Evolutionary conservation across 1,140 invertebrate species (phyloP), one percentile per base, ranked within the genome.

Genomic region (Caenorhabditis briggsae): DNA sequence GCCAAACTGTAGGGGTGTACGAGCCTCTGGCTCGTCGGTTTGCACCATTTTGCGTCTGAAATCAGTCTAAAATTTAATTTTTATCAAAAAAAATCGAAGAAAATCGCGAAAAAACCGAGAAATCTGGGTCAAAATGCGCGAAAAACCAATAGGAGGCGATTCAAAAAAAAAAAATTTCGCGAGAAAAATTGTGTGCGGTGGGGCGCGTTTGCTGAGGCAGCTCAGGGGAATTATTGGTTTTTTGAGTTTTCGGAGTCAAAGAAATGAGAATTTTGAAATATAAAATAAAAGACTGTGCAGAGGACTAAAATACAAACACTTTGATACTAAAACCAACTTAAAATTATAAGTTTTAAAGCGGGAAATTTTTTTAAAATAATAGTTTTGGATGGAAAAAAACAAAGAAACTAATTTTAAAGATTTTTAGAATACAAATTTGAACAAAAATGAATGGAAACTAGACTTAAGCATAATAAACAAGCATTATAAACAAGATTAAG

Each of bases 31-130:
- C 55, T 43, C 55, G 23, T 20, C n/a, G 12, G 53, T 61, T n/a
- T 33, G 25, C 58, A 61, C 58, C 82, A 83, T 83, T 83, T 48
- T 59, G 12, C 2, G 33, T 58, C 82, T 59, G 82, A 83, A 58
- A 59, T 16, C 2, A 5, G 53, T 20, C n/a, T 20, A 11, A 16
- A 14, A 11, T 25, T 59, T 14, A 11, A 41, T 18, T 25, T 48
- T 56, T 41, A 25, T 7, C 78, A 5, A 16, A 82, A 82, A n/a
- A 50, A 82, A n/a, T 41, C 7, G 2, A 12, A 16, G 58, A 58
- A 58, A 83, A 58, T 23, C 9, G 55, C 53, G 53, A 83, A 83
- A 58, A 55, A 82, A 55, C 25, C 16, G 41, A n/a, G 14, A 56
- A 82, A 82, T 41, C 23, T 33, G 82, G n/a, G 2, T n/a, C 9